A percentile compares a stretch with the other conserved stretches of the same genome.
Conservation (phyloP, 2,797 vertebrate species). For the Antrozous pallidus region DNA sequence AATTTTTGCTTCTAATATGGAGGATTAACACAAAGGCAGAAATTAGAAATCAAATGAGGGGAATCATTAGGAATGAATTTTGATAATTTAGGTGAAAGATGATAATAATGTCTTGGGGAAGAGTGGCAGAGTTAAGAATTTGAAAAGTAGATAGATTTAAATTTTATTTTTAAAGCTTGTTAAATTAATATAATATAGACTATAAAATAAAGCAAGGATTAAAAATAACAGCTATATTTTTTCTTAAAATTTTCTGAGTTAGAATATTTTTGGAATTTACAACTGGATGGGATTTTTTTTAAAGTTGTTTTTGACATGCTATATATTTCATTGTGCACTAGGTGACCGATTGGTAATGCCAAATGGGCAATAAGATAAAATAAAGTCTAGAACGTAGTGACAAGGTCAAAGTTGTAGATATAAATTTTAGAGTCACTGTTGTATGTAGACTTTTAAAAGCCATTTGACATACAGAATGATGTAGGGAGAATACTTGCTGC, state of each 20-base stretch:
- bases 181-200: not conserved
- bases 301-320: not conserved
- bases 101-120: not conserved
- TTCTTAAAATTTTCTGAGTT: not conserved
- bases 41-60: not conserved
- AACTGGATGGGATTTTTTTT: not conserved
- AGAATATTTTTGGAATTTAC: not conserved
- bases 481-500: not conserved
- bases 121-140: not conserved
- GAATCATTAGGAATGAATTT: not conserved
- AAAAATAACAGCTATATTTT: not conserved
- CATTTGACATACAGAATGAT: not conserved
- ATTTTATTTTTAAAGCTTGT: not conserved
- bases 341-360: not conserved
- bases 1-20: not conserved
- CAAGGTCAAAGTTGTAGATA: not conserved
- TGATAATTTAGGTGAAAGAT: not conserved
- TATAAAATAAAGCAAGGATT: slow-evolving; percentile 12
- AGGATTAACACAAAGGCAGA: not conserved
- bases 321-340: not conserved
- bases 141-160: not conserved
- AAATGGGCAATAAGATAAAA: not conserved
- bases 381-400: not conserved
- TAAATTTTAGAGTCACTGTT: not conserved
- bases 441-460: not conserved